Conservation (phyloP, 1,140 invertebrate genomes). For the Drosophila yakuba region DNA sequence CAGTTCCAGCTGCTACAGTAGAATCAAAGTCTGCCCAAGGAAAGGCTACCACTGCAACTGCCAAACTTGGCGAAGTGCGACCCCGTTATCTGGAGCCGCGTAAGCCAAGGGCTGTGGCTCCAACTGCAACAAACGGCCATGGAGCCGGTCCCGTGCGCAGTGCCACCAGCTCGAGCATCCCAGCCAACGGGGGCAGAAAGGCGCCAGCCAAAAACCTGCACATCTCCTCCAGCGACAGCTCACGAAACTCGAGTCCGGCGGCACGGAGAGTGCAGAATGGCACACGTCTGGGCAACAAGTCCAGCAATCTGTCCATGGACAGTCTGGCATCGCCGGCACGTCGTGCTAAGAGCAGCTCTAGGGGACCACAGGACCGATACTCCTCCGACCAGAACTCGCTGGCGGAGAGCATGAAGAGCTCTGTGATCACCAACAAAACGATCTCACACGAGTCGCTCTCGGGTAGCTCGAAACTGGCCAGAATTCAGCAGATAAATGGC, state of each 20-base stretch:
- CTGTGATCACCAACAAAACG: constrained; percentile 84
- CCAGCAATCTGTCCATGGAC: constrained; percentile 85
- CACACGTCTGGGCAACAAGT: constrained; percentile 84
- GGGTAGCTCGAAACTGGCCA: constrained; percentile 57
- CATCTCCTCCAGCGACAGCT: constrained; percentile 84
- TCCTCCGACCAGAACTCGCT: constrained; percentile 86
- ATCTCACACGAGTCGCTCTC: constrained; percentile 82
- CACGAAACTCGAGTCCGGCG: constrained; percentile 89
- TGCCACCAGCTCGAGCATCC: constrained; percentile 87
- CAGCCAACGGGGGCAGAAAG: constrained; percentile 49
- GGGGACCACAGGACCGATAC: constrained; percentile 68
- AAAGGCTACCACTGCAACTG: constrained; percentile 37
- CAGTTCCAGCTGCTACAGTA: background rate
- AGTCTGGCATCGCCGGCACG: constrained; percentile 85
- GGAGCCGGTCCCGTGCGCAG: constrained; percentile 84
- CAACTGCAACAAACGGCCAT: constrained; percentile 50
- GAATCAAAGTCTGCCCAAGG: constrained; percentile 12
- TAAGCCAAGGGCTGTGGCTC: constrained; percentile 70
- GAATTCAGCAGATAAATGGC: constrained; percentile 66
- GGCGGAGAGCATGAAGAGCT: constrained; percentile 85
- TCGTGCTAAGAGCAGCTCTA: constrained; percentile 56
- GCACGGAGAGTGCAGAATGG: constrained; percentile 85
- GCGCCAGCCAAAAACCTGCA: constrained; percentile 72
- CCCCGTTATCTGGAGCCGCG: constrained; percentile 86
- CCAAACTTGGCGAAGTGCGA: constrained; percentile 84